These are phyloP conservation scores for Pelobates cultripes DNA, from an alignment of 2,797 vertebrate genomes.

Conservation along the genomic window DNA sequence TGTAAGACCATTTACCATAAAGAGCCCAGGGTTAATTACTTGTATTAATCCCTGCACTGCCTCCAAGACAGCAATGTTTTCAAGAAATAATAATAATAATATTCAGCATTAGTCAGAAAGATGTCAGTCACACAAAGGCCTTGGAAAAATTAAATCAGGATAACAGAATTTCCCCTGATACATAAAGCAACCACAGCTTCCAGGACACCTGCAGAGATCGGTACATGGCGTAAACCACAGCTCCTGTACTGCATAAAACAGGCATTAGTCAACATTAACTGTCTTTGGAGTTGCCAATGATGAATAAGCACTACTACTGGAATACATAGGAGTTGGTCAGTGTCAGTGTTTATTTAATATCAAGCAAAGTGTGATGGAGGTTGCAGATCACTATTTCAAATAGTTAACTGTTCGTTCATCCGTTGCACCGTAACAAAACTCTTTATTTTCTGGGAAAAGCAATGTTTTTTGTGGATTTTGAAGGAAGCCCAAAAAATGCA, in stretches of 20 bases:
- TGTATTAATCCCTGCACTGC: too few species aligned
- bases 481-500: too few species aligned
- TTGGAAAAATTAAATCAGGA: conserved; percentile 53
- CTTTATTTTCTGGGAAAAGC: too few species aligned
- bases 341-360: conserved; percentile 3
- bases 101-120: conserved; percentile 43
- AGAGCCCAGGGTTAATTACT: too few species aligned
- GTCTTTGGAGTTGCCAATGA: conserved; percentile 36
- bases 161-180: conserved; percentile 48
- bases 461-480: too few species aligned
- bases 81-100: conserved; percentile 25
- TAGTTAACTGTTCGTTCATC: neutral
- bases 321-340: conserved; percentile 16
- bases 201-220: conserved; percentile 50
- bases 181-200: conserved; percentile 44
- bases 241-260: conserved; percentile 52
- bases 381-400: neutral
- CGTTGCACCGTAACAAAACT: too few species aligned
- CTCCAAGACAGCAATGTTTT: conserved; percentile 22
- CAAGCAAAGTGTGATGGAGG: neutral
- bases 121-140: conserved; percentile 39
- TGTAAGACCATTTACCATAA: too few species aligned
- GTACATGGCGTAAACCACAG: conserved; percentile 52
- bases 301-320: conserved; percentile 39
- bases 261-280: conserved; percentile 45